Base-by-base conservation (phyloP, 2,797 vertebrate genomes). In the Enteromius unitaeniatus region DNA sequence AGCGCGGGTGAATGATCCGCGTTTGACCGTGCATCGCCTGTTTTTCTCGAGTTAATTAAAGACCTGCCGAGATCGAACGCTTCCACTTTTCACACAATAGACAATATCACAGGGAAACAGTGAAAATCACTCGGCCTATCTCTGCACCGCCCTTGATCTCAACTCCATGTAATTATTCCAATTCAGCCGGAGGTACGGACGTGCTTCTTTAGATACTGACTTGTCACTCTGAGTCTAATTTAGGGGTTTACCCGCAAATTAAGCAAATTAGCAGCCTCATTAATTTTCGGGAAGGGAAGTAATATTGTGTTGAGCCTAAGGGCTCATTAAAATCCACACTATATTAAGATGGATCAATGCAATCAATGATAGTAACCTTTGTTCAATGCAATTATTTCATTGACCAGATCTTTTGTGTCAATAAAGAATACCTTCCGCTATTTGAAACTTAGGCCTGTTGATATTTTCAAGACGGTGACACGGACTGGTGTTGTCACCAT, bases 221-320 rank as follows among this genome's bases (percentile, higher is more conserved):
- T 55, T 86, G 79, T 83, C 51, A 85, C 75, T 70, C 51, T 58
- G 23, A 68, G 58, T 87, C 83, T 90, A 92, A 92, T 91, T 88
- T 86, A 83, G 68, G 90, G 91, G 70, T 93, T 91, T 89, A 91
- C 47, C 81, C 88, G 81, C 90, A 92, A 94, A 94, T 94, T 90
- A 93, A 90, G 83, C 86, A 92, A 93, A 95, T 95, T 93, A 93
- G 89, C 79, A 79, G 92, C 91, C 89, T 94, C 93, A 92, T 95
- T 94, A 93, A 93, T 93, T 93, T 45, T 91, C 77, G 87, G 89
- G 83, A 90, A 90, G 88, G 90, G 93, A 93, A 94, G 92, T 92
- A 88, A 93, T 93, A 92, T 92, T 91, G 87, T 85, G 87, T 90
- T 92, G 89, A 88, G 88, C 89, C 90, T 73, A 87, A 89, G 80